Base-by-base conservation (phyloP, 2,888 invertebrate species). In the Megaustenia siamemsis region DNA sequence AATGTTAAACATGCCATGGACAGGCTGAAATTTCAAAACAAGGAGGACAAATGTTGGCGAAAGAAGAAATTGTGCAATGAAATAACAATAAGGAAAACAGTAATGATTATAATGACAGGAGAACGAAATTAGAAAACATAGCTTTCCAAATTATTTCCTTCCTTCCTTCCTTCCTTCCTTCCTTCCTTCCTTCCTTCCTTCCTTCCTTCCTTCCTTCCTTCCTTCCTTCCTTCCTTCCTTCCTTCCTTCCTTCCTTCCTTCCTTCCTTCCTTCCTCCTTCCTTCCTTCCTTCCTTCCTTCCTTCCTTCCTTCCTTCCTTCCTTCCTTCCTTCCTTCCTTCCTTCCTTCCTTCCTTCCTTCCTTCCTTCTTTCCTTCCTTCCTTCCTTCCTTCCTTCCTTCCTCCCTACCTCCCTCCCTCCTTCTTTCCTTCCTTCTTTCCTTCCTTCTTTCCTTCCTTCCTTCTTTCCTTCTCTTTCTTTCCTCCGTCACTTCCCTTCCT, bases 231-330 rank as follows among this genome's bases (percentile, higher is more conserved):
- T 12, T 18, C 12, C 35, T 12, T 73, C 10, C 40, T 35, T 76
- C 76, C n/a, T 76, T 24, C 53, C 12, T 45, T 12, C n/a, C 49
- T 24, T 49, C 53, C 45, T 38, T 45, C 63, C 63, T 63, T 28
- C 63, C 63, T 63, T 28, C 28, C 63, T 63, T 28, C 63, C 63
- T 63, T 28, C 63, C 63, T 28, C 24, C 45, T 63, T 28, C 63
- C 63, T 63, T 28, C 63, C 63, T 63, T 28, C 63, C 63, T 63
- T 28, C 63, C 63, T 63, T 28, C 63, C 63, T 63, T 28, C 63
- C 63, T 63, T 28, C 63, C 63, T 63, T 28, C 56, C 56, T 56
- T 18, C 56, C 56, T 56, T 18, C 56, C 56, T 56, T 18, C 56
- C 18, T 63, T 28, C 63, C 63, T 63, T 28, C 63, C 63, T 63